Base-by-base conservation (phyloP, 2,888 invertebrate species). In the Hylaea fasciaria region DNA sequence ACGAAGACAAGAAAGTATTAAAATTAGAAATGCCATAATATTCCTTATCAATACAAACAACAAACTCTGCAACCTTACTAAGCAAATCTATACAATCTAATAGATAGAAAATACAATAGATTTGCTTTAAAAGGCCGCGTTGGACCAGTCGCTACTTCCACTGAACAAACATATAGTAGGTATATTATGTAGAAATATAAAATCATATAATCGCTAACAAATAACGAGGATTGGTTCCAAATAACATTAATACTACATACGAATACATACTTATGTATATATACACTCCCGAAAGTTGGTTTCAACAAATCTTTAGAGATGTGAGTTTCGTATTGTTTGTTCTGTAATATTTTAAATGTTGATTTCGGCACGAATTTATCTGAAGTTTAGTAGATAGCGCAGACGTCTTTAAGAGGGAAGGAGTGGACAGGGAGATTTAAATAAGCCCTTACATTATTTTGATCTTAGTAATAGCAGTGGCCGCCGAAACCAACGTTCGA, bases 191-290 rank as follows among this genome's bases (percentile, higher is more conserved):
- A n/a, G n/a, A n/a, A n/a, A n/a, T n/a, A n/a, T 67, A 54, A 73
- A 74, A 64, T 22, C 5, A 22, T 22, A 66, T 64, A n/a, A 72
- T 73, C 66, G 68, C 77, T 80, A 77, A 69, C 67, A 73, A 80
- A 81, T 70, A 81, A 80, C 82, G 79, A 82, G 80, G 80, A 76
- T 82, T 81, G 81, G 83, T 83, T 85, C 82, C 83, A 73, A 80
- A 73, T 74, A 76, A 78, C 75, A 54, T 76, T 80, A 79, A 78
- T 22, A 73, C 62, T 68, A 70, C 56, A 63, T 58, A 67, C 50
- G 57, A 63, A 65, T 69, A 76, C 68, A 62, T 66, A 72, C 37
- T 44, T 49, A 62, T 48, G 17, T 17, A 37, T 43, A 57, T 45
- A 49, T 43, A 37, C 11, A 13, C 9, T 35, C 41, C 49, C 45